phyloP scores from a whole-genome alignment of 2,113 vertebrate genomes.

The Phaethornis superciliosus region DNA sequence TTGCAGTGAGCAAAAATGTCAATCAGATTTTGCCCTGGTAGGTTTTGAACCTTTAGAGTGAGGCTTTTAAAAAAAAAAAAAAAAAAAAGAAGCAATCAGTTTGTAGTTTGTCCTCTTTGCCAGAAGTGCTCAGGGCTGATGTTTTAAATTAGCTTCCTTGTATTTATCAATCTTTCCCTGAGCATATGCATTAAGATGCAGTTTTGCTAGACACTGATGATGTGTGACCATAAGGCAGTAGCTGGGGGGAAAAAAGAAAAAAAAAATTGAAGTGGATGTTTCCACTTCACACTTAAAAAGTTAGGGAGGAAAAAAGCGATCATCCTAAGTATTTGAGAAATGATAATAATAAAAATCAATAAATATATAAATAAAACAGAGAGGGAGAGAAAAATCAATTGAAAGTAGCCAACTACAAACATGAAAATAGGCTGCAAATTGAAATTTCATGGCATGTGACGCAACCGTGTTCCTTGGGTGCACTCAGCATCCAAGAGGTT shows the following conservation, averaged over 20 bases:
- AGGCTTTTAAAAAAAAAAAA: neutral
- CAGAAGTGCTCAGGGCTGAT: slow-evolving; percentile 1
- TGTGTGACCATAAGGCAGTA: neutral
- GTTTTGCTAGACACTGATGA: neutral
- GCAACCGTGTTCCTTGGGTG: neutral
- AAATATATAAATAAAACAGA: neutral
- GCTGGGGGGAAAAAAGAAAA: too few species aligned
- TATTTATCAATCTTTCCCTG: neutral
- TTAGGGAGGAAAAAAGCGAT: neutral
- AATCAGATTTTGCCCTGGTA: neutral
- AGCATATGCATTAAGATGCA: neutral
- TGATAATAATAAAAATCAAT: too few species aligned
- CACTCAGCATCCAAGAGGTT: neutral
- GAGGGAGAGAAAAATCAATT: neutral
- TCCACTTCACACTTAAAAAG: neutral
- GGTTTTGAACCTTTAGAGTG: neutral
- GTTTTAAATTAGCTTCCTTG: slow-evolving; percentile 7
- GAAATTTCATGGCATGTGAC: neutral
- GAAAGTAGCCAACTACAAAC: neutral
- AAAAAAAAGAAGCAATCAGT: neutral
- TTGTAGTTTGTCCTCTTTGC: neutral
- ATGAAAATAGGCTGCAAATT: neutral
- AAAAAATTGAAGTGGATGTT: neutral
- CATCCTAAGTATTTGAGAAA: neutral
- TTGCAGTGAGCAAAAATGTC: neutral